Percentiles rank a stretch among this genome's conserved stretches.
Conservation (phyloP, 2,113 vertebrate genomes). For the Isurus oxyrinchus region DNA sequence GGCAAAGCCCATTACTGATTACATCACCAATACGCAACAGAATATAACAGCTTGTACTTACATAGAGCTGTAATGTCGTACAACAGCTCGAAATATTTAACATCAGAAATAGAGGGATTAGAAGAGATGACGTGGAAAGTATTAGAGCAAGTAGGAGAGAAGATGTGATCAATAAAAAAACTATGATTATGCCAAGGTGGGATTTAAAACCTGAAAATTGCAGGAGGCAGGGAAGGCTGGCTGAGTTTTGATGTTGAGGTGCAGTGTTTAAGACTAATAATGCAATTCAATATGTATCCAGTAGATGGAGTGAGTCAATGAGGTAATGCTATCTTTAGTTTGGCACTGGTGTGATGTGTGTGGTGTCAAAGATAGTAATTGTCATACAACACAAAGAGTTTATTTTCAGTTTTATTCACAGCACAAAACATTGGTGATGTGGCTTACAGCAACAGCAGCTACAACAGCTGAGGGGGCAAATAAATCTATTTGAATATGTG, state of each 20-base stretch:
- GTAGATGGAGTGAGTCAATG: conserved; percentile 20
- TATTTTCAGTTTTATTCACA: background rate
- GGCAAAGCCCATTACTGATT: background rate
- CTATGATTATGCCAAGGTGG: background rate
- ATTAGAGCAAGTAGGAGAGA: background rate
- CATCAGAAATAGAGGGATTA: background rate
- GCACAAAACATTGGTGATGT: background rate
- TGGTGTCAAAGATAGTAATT: background rate
- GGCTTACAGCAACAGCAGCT: background rate
- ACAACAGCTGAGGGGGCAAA: background rate
- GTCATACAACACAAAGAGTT: background rate
- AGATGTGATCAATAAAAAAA: background rate
- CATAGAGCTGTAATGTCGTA: background rate
- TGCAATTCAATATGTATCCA: conserved; percentile 22
- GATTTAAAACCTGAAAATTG: background rate
- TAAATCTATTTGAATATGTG: background rate
- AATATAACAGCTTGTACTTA: background rate
- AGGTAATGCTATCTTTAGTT: background rate
- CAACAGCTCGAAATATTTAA: background rate
- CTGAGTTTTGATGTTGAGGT: background rate
- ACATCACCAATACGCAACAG: background rate
- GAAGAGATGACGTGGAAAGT: background rate
- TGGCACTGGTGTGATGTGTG: background rate
- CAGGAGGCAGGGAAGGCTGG: no score
- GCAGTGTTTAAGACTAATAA: background rate